These are phyloP conservation scores for Crenuchus spilurus DNA, from an alignment of 2,797 vertebrate species.

Conservation along the genomic window DNA sequence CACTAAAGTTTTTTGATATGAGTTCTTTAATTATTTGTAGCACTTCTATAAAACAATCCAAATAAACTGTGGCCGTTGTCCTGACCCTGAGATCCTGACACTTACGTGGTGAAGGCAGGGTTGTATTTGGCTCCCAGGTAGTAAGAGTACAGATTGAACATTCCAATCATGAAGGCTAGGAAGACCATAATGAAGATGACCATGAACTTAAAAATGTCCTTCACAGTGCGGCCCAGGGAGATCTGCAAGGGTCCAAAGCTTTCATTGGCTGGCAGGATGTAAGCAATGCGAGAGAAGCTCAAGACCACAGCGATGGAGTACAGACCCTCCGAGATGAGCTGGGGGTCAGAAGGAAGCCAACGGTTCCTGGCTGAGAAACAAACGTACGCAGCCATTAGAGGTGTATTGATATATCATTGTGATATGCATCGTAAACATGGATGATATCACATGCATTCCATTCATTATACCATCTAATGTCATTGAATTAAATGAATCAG, in stretches of 20 bases:
- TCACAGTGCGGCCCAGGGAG: conserved; percentile 85
- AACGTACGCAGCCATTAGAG: background rate
- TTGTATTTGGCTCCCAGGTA: conserved; percentile 88
- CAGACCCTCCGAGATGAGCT: conserved; percentile 88
- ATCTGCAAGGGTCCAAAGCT: conserved; percentile 87
- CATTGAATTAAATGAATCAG: no score
- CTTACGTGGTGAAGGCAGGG: conserved; percentile 86
- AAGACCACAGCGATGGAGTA: conserved; percentile 86
- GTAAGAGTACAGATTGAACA: conserved; percentile 89
- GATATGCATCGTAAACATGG: no score
- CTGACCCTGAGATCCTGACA: conserved; percentile 38
- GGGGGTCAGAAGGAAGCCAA: conserved; percentile 87
- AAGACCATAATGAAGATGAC: conserved; percentile 91
- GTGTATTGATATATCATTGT: no score
- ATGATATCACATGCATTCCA: no score
- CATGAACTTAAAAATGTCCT: conserved; percentile 90
- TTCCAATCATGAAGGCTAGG: conserved; percentile 88
- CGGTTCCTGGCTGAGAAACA: conserved; percentile 84
- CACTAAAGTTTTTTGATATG: no score
- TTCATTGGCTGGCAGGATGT: conserved; percentile 87
- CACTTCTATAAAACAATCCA: no score
- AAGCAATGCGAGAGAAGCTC: conserved; percentile 87
- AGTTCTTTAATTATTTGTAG: no score
- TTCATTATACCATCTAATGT: no score
- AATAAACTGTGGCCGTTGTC: background rate